These are phyloP conservation scores for Eupelmus urozonus DNA, from an alignment of 2,888 invertebrate species.

Conservation along the genomic window DNA sequence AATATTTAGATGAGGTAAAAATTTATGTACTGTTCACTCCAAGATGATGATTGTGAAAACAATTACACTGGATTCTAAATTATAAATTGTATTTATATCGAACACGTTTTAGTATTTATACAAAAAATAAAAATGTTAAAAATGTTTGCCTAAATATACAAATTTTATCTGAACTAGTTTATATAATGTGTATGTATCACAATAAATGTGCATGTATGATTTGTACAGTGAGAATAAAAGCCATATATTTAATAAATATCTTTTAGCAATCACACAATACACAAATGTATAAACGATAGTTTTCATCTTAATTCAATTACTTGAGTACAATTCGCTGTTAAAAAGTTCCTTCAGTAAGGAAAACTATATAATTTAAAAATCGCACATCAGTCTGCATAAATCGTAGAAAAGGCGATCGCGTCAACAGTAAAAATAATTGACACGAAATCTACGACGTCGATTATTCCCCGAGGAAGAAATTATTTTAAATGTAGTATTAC, in stretches of 20 bases:
- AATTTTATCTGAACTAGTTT: slow-evolving; percentile 21
- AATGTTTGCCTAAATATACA: slow-evolving; percentile 18
- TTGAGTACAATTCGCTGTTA: background rate
- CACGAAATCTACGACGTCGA: background rate
- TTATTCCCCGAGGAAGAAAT: slow-evolving; percentile 7
- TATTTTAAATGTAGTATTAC: background rate
- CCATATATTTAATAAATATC: slow-evolving; percentile 43
- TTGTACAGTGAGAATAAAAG: slow-evolving; percentile 38
- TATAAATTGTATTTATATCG: slow-evolving; percentile 31
- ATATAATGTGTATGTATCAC: slow-evolving; percentile 43
- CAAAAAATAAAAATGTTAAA: slow-evolving; percentile 40
- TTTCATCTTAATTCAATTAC: slow-evolving; percentile 13
- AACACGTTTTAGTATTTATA: slow-evolving; percentile 36
- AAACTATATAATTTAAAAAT: slow-evolving; percentile 10
- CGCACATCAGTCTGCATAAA: slow-evolving; percentile 35
- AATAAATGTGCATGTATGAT: slow-evolving; percentile 33
- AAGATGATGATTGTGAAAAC: background rate
- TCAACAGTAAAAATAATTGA: slow-evolving; percentile 16
- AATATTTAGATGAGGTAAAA: slow-evolving; percentile 5
- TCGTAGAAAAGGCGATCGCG: slow-evolving; percentile 17
- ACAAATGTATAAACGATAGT: slow-evolving; percentile 14
- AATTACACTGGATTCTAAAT: slow-evolving; percentile 13
- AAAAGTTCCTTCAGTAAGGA: slow-evolving; percentile 5
- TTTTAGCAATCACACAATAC: slow-evolving; percentile 1
- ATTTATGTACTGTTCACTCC: slow-evolving; percentile 12